Percentiles rank a stretch among this genome's conserved stretches.
These are phyloP conservation scores for Axis porcinus DNA, from an alignment of 2,113 vertebrate species.

Conservation along the genomic window DNA sequence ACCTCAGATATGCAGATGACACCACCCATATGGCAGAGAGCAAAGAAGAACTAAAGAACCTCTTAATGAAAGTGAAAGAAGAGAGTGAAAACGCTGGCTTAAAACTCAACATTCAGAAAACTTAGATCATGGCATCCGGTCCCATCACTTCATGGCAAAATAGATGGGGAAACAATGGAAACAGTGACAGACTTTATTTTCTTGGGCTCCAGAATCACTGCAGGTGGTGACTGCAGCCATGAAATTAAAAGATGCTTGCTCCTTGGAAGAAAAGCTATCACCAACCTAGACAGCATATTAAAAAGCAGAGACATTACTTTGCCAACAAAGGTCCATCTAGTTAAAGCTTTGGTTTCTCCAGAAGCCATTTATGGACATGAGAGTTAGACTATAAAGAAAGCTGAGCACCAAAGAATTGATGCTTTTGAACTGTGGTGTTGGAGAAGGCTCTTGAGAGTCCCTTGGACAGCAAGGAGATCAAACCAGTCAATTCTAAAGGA, in stretches of 20 bases:
- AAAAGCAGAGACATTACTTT: not conserved
- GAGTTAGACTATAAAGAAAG: not conserved
- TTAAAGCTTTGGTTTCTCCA: not conserved
- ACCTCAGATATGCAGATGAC: not conserved
- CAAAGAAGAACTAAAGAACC: not conserved
- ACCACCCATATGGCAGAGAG: not conserved
- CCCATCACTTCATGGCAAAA: not conserved
- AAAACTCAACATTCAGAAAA: not conserved
- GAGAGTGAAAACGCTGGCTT: not conserved
- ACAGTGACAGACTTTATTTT: not conserved
- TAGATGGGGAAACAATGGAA: not conserved
- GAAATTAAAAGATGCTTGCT: not conserved
- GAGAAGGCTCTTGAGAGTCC: not conserved
- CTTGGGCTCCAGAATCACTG: not conserved
- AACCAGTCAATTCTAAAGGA: not conserved
- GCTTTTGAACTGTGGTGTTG: not conserved
- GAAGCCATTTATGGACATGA: not conserved
- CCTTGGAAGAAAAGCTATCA: not conserved
- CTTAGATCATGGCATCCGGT: not conserved
- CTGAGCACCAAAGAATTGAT: accelerated
- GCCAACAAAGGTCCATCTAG: not conserved
- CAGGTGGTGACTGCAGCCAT: not conserved
- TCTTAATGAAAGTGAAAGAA: not conserved
- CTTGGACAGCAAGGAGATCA: not conserved
- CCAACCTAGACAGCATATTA: not conserved